Conservation (phyloP, 2,888 invertebrate species). For the Pycnomerus fuliginosus region DNA sequence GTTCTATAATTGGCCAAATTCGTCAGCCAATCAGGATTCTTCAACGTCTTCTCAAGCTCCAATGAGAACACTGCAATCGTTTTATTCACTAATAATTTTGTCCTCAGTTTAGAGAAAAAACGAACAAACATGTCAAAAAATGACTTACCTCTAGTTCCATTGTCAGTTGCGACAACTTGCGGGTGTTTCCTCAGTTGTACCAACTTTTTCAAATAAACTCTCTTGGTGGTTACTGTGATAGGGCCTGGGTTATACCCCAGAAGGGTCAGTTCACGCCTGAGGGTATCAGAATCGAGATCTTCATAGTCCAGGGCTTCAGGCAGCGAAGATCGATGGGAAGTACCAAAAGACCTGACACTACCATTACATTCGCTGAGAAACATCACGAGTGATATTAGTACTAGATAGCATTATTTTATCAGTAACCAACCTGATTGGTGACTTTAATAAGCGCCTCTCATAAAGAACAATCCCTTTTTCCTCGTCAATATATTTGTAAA, state of each 20-base stretch:
- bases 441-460: slow-evolving; percentile 62
- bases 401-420: background rate
- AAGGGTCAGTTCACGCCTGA: slow-evolving; percentile 64
- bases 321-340: slow-evolving; percentile 48
- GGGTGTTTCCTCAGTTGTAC: slow-evolving; percentile 55
- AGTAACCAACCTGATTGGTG: slow-evolving; percentile 57
- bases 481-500: slow-evolving; percentile 73
- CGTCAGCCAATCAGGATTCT: slow-evolving; percentile 58
- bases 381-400: background rate
- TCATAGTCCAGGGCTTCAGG: slow-evolving; percentile 67
- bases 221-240: slow-evolving; percentile 73
- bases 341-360: slow-evolving; percentile 36
- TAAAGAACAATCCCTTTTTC: slow-evolving; percentile 70
- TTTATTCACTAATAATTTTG: background rate
- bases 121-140: slow-evolving; percentile 12
- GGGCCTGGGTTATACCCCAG: slow-evolving; percentile 74
- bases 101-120: slow-evolving; percentile 3
- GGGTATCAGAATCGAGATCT: slow-evolving; percentile 66
- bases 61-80: slow-evolving; percentile 61
- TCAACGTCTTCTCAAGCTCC: slow-evolving; percentile 65
- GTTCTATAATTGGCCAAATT: slow-evolving; percentile 57
- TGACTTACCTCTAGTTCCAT: slow-evolving; percentile 34
- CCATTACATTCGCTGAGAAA: slow-evolving; percentile 36
- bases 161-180: background rate
- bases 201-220: slow-evolving; percentile 73